Percentiles rank a stretch among this genome's conserved stretches.
Evolutionary conservation across 1,140 invertebrate genomes (phyloP).

Genomic region (Coelopa frigida): DNA sequence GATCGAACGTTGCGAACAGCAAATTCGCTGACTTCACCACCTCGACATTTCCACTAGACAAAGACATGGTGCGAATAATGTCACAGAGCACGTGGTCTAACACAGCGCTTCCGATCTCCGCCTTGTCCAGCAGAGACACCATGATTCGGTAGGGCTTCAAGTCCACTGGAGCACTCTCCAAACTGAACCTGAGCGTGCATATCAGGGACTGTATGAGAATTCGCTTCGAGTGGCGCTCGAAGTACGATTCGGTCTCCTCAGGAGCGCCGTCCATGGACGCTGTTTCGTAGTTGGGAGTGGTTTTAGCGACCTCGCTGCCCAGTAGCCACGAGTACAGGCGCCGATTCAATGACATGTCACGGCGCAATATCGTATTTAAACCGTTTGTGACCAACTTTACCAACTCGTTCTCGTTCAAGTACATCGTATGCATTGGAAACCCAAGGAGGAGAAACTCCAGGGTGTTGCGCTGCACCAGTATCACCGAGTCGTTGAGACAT

Average conservation of each 20-base stretch:
- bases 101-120: constrained; percentile 79
- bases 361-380: constrained; percentile 72
- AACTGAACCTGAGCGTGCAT: constrained; percentile 53
- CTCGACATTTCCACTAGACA: constrained; percentile 43
- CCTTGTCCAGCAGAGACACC: constrained; percentile 81
- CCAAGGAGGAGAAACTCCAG: constrained; percentile 78
- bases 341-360: constrained; percentile 89
- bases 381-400: constrained; percentile 71
- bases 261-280: constrained; percentile 36
- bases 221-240: constrained; percentile 65
- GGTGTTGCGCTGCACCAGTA: constrained; percentile 80
- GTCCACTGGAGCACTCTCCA: constrained; percentile 55
- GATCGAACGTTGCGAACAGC: constrained; percentile 76
- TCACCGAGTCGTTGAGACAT: constrained; percentile 68
- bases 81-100: constrained; percentile 80
- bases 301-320: constrained; percentile 61
- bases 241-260: constrained; percentile 52
- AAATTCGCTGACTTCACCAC: constrained; percentile 80
- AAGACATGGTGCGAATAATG: constrained; percentile 61
- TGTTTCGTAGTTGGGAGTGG: constrained; percentile 47
- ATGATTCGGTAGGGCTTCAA: constrained; percentile 78
- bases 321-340: constrained; percentile 78
- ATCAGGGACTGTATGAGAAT: constrained; percentile 60
- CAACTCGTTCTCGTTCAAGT: constrained; percentile 67
- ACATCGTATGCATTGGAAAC: constrained; percentile 79